These are phyloP conservation scores for Daktulosphaira vitifoliae DNA, from an alignment of 1,140 invertebrate species.

Conservation along the genomic window DNA sequence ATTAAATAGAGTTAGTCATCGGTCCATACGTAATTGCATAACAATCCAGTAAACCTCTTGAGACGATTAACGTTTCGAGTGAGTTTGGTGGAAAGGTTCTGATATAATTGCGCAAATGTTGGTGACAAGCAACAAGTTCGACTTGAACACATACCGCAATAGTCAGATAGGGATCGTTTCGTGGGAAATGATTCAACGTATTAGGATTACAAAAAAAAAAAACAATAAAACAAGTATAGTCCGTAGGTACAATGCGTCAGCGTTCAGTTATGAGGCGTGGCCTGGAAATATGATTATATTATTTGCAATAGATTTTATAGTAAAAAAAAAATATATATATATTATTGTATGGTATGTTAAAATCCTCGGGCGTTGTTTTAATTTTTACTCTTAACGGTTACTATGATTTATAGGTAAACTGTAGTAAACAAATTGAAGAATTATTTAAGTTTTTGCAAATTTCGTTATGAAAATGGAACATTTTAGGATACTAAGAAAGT, in stretches of 20 bases:
- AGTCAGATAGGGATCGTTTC: conserved; percentile 3
- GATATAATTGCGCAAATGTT: neutral
- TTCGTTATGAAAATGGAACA: no score
- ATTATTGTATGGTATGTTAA: no score
- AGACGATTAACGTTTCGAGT: no score
- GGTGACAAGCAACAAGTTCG: conserved; percentile 2
- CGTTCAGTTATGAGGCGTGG: neutral
- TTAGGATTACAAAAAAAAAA: conserved; percentile 3
- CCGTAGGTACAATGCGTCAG: neutral
- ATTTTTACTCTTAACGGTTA: no score
- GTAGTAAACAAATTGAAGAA: no score
- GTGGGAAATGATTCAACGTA: conserved; percentile 20
- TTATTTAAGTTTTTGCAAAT: no score
- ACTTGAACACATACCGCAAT: conserved; percentile 1
- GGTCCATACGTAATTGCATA: neutral
- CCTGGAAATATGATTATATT: conserved; percentile 1
- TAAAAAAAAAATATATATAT: no score
- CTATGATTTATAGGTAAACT: no score
- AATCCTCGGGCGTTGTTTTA: no score
- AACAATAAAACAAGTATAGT: conserved; percentile 28
- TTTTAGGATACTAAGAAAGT: no score
- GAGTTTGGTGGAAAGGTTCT: no score
- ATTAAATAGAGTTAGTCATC: neutral
- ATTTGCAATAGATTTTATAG: neutral
- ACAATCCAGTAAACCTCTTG: no score